These are phyloP conservation scores for Aleadryas rufinucha DNA, from an alignment of 2,113 vertebrate genomes.

Conservation along the genomic window DNA sequence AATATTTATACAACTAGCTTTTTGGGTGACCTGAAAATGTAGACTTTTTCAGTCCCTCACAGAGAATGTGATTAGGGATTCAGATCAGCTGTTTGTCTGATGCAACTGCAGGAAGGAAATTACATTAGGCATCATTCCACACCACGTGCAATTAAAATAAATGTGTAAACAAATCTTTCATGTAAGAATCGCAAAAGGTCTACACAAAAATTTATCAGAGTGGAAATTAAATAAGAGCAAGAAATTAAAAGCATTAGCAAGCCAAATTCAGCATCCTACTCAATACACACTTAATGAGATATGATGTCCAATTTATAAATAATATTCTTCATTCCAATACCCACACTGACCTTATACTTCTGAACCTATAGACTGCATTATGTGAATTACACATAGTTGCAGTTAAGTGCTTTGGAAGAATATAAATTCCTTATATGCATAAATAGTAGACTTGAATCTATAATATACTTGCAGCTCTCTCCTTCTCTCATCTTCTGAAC, in stretches of 20 bases:
- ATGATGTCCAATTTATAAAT: background rate
- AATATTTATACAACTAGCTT: background rate
- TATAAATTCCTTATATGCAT: background rate
- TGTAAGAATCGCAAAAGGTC: background rate
- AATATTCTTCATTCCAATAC: background rate
- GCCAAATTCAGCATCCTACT: background rate
- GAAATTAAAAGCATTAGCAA: background rate
- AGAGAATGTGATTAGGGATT: background rate
- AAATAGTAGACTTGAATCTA: background rate
- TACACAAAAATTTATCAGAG: background rate
- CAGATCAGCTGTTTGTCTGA: background rate
- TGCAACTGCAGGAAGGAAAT: background rate
- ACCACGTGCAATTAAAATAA: background rate
- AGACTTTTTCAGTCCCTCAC: background rate
- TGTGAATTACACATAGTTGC: background rate
- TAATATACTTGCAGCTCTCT: background rate
- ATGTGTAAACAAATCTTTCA: background rate
- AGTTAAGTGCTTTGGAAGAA: background rate
- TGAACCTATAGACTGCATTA: background rate
- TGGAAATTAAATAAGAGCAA: background rate
- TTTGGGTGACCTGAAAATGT: background rate
- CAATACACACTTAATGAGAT: background rate
- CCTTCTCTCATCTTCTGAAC: background rate
- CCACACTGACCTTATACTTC: background rate
- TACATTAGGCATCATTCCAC: background rate